Evolutionary conservation across 2,797 vertebrate species (phyloP), one percentile per base, ranked within the genome.

Genomic region (Cirrhinus molitorella): DNA sequence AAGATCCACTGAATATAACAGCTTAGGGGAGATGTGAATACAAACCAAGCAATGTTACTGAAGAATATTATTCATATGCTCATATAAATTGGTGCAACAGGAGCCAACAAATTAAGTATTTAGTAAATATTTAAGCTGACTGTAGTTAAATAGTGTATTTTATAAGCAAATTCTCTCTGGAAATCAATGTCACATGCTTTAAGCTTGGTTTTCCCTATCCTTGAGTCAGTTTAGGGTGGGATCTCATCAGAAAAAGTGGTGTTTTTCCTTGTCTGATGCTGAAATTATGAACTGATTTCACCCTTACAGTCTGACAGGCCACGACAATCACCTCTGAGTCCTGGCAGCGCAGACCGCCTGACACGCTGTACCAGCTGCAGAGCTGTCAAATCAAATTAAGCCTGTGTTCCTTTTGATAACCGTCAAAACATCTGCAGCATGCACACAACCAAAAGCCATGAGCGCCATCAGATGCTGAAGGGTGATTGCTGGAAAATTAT

Each of bases 341-440:
- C 78, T 86, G 79, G 80, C 85, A 79, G 28, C 63, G 23, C 80
- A 84, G 86, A 81, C 63, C 47, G 65, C 47, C 34, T 53, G 77
- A 75, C 57, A 75, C 45, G 67, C 51, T 19, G 37, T 68, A 85
- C 83, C 75, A 75, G 81, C 77, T 81, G 85, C 77, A 85, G 73
- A 81, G 67, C 81, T 81, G 85, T 84, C 87, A 84, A 77, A 87
- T 85, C 75, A 84, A 61, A 79, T 84, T 81, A 87, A 72, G 61
- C 49, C 43, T 25, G 79, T 71, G 57, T 51, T 76, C 21, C 59
- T 19, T 84, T 76, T 85, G 49, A 76, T 72, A 66, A 51, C n/a
- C 47, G 12, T 81, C 57, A 31, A 37, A 74, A 81, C 43, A 55
- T 65, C 31, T 81, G 68, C 68, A 28, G 80, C 34, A n/a, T 66